phyloP scores from a whole-genome alignment of 2,797 vertebrate species.

The Sebastes baramenuke region DNA sequence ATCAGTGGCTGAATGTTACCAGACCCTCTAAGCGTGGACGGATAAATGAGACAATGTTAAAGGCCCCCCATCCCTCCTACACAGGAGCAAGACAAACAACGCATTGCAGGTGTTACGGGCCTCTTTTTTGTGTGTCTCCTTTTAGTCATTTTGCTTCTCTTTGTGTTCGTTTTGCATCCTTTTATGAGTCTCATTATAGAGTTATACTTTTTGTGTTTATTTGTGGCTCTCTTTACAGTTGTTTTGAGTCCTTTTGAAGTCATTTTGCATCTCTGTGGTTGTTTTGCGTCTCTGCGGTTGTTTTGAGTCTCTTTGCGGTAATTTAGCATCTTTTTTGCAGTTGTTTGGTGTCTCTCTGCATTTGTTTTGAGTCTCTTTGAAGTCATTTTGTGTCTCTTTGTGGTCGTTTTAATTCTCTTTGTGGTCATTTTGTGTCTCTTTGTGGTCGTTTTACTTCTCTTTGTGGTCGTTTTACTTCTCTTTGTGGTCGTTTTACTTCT shows the following conservation, averaged over 20 bases:
- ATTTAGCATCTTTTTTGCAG: not conserved
- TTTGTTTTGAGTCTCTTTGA: not conserved
- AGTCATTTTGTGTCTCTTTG: not conserved
- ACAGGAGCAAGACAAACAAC: not conserved
- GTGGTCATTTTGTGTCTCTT: not conserved
- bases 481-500: no score
- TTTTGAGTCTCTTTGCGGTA: not conserved
- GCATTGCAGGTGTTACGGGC: not conserved
- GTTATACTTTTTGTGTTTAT: no score
- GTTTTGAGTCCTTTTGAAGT: no score
- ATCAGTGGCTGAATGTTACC: conserved; percentile 55
- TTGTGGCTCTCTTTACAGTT: no score
- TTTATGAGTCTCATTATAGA: no score
- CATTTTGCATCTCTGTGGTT: no score
- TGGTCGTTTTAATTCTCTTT: not conserved
- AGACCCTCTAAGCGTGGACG: conserved; percentile 6
- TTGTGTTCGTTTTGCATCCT: not conserved
- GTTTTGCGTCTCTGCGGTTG: no score
- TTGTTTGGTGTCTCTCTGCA: not conserved
- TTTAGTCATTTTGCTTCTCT: not conserved
- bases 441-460: not conserved
- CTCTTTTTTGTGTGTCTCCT: not conserved
- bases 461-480: no score
- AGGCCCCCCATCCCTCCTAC: not conserved
- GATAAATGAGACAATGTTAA: not conserved